Base-by-base conservation (phyloP, 2,113 vertebrate genomes). In the Dryoscopus gambensis region DNA sequence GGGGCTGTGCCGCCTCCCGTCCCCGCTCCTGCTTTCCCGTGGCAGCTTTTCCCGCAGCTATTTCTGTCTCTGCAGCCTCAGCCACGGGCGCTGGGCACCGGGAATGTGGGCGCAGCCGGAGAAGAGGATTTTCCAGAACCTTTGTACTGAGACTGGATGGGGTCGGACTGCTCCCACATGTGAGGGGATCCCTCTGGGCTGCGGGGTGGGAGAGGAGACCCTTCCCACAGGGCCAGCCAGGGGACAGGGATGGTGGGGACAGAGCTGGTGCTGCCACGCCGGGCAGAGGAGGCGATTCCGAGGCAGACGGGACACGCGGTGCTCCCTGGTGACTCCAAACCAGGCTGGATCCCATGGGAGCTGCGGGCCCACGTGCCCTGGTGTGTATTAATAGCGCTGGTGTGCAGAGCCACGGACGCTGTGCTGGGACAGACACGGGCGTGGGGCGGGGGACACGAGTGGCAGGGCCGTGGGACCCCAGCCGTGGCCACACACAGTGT, bases 401-500 rank as follows among this genome's bases (percentile, higher is more conserved):
- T 2, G 57, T 62, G 62, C 10, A 0, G 4, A 46, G 47, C n/a
- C 2, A 5, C 0, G 3, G 35, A 0, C 0, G 0, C 30, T 0
- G 20, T 11, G 79, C 53, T 10, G 15, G 77, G 37, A 20, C 57
- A 25, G 47, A 7, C 35, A 23, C 5, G 15, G 40, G 7, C 2
- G 2, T 21, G 68, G 62, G 68, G 27, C 52, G 5, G 35, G 67
- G 49, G 16, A 4, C 17, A 52, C 16, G 2, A 2, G 0, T 12
- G 83, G 35, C 73, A 30, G 46, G 40, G 63, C 78, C 33, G 1
- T 1, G 11, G 78, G 73, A 60, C 28, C 44, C 71, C 39, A 5
- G 44, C 44, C 28, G 0, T 1, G 27, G 31, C 22, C 10, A 4
- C 49, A 1, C 22, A 1, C 13, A 0, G 4, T 5, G 30, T 50